Percentiles rank a stretch among this genome's conserved stretches.
phyloP scores from a whole-genome alignment of 2,113 vertebrate genomes.

The Rattus norvegicus region GRCr8 NC_086031.1:63851501-63852000 shows the following conservation, averaged over 20 bases:
- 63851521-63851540: not conserved
- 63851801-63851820: not conserved
- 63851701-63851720: not conserved
- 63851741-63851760: not conserved
- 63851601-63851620: constrained; percentile 12
- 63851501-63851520: not conserved
- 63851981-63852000: fast-evolving
- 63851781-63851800: not conserved
- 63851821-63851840: not conserved
- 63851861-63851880: not conserved
- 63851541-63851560: not conserved
- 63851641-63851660: not conserved
- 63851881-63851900: not conserved
- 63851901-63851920: not conserved
- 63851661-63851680: not conserved
- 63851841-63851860: not conserved
- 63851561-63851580: not conserved
- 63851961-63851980: not conserved
- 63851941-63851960: not conserved
- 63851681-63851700: not conserved
- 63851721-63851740: not conserved
- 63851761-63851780: not conserved
- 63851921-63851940: not conserved
- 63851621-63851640: not conserved
- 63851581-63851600: not conserved